Evolutionary conservation across 2,888 invertebrate genomes (phyloP).

Genomic region (Pterobdella sp.): DNA sequence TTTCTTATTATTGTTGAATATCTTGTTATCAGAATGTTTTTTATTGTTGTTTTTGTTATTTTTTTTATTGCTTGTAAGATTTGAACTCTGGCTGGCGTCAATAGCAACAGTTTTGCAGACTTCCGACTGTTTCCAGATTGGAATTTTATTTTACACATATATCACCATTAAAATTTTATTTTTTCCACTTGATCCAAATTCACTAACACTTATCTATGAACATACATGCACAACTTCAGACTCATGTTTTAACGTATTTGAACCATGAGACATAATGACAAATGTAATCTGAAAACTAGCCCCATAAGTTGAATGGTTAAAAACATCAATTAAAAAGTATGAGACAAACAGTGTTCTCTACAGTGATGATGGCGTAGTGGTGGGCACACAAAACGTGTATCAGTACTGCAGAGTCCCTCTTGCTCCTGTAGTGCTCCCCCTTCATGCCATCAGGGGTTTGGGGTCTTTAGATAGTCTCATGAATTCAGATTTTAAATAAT

Average conservation of each 20-base stretch:
- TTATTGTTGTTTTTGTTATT: not conserved
- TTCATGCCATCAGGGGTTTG: no score
- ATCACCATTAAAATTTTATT: not conserved
- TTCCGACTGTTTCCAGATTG: not conserved
- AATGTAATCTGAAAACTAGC: not conserved
- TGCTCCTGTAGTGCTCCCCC: conserved; percentile 43
- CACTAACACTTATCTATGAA: no score
- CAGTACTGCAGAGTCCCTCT: conserved; percentile 43
- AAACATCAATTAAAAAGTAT: not conserved
- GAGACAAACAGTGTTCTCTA: conserved; percentile 45
- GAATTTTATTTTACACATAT: not conserved
- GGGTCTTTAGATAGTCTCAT: no score
- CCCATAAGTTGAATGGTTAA: not conserved
- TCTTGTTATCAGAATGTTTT: no score
- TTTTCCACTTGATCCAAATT: no score
- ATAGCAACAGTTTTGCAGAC: not conserved
- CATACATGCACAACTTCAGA: no score
- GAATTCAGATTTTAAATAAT: conserved; percentile 16
- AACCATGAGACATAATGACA: not conserved
- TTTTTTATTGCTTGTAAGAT: not conserved
- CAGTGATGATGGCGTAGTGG: conserved; percentile 41
- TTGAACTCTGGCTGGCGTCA: not conserved
- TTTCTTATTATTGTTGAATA: not conserved
- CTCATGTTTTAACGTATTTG: no score
- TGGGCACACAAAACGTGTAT: conserved; percentile 44